Base-by-base conservation (phyloP, 2,888 invertebrate genomes). In the Tachina fera region DNA sequence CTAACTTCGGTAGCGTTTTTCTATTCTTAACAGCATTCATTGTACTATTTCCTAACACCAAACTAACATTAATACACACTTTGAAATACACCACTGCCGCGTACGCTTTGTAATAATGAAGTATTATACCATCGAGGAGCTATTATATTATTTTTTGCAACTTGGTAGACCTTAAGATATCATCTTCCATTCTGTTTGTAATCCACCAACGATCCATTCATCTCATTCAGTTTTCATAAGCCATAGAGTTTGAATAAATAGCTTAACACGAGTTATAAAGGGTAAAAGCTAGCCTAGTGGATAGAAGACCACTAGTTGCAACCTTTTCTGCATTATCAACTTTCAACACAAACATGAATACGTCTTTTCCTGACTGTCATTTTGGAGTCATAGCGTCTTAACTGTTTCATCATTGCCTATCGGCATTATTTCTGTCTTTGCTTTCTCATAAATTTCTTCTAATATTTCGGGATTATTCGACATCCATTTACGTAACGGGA, bases 221-320 rank as follows among this genome's bases (percentile, higher is more conserved):
- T 56, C 11, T 22, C 56, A 60, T n/a, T 39, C 13, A 3, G 22
- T 22, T 60, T 60, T 9, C 9, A 3, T 39, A 9, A 60, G 1
- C 39, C n/a, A 58, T 39, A 60, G 9, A 9, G 31, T 60, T 39
- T 60, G 60, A 39, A 60, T 60, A n/a, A 60, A 60, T 9, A 41
- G n/a, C 9, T 60, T 41, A 39, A 39, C 8, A 13, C 39, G 13
- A 39, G n/a, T 9, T 60, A n/a, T 60, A 39, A 58, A 3, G 11
- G 58, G 31, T 58, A 14, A 13, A 14, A 58, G 31, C 58, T 31
- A 58, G 2, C 31, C 58, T 14, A 58, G 10, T 14, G 31, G 58
- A 39, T 31, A 31, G 22, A 58, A 58, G 14, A 58, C 39, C 3
- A n/a, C n/a, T n/a, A n/a, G n/a, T n/a, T n/a, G 8, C n/a, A 39